Base-by-base conservation (phyloP, 2,113 vertebrate genomes). In the Heterotilapia buettikoferi region DNA sequence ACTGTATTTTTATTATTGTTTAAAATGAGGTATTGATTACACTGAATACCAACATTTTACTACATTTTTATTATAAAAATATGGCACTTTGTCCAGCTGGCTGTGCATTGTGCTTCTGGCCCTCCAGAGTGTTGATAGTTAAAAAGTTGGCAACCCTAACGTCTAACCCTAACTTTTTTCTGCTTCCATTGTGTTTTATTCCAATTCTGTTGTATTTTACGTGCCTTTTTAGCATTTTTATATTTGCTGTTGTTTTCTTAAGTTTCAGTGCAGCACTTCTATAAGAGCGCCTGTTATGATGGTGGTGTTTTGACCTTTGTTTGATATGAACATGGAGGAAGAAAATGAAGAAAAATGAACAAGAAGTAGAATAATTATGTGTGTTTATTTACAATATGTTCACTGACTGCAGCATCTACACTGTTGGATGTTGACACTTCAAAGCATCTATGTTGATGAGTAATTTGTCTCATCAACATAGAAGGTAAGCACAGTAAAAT, bases 131-230 rank as follows among this genome's bases (percentile, higher is more conserved):
- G 61, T 36, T 63, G 31, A 36, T 63, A 63, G 31, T 63, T 36
- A 36, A 63, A n/a, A 63, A 36, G 59, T 36, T 66, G 59, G 31
- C 31, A 11, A 63, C 59, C 2, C 16, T 19, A n/a, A 63, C 29
- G 0, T 61, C 8, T 18, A 59, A 31, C 26, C 13, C 26, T 16
- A 1, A 33, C 59, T 38, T 66, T 66, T 66, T 66, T 66, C 31
- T 66, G 33, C 33, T 1, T n/a, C 33, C 33, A n/a, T 2, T 63
- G 18, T 36, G 31, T 36, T 36, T 12, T 7, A 63, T 36, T 63
- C 18, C 14, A 36, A 4, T 0, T 63, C 4, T 1, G 0, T 63
- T n/a, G 59, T 63, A n/a, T 63, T 36, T 1, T 38, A 7, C 4
- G 19, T 66, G 33, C 19, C 4, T 68, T 68, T 40, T 40, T 40